Percentiles rank a stretch among this genome's conserved stretches.
These are phyloP conservation scores for Laticauda colubrina DNA, from an alignment of 2,113 vertebrate species.

Conservation along the genomic window DNA sequence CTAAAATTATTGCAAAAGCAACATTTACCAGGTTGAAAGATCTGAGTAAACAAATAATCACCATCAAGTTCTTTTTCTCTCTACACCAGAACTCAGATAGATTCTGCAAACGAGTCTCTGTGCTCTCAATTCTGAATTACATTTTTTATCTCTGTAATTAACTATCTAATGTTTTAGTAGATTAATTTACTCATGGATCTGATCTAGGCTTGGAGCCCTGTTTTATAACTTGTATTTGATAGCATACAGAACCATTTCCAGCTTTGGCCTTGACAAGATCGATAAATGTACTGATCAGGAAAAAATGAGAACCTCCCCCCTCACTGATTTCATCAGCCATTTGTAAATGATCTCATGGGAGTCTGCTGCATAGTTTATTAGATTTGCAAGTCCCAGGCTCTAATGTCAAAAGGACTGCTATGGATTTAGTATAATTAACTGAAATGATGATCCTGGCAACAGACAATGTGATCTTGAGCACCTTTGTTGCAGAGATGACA, in stretches of 20 bases:
- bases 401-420: not conserved
- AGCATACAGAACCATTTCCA: not conserved
- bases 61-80: not conserved
- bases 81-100: not conserved
- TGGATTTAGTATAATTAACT: conserved; percentile 7
- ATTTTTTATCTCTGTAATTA: not conserved
- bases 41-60: not conserved
- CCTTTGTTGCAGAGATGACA: conserved; percentile 12
- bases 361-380: conserved; percentile 6
- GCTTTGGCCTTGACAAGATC: not conserved
- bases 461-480: not conserved
- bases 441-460: conserved; percentile 20
- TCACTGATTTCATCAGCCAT: not conserved
- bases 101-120: not conserved
- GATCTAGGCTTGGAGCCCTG: not conserved
- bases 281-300: not conserved
- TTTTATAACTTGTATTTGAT: not conserved
- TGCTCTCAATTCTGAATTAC: not conserved
- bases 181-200: not conserved
- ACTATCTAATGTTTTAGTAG: not conserved
- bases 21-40: not conserved
- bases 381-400: not conserved
- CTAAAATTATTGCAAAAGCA: not conserved
- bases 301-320: not conserved
- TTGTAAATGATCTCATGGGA: not conserved